Evolutionary conservation across 2,888 invertebrate genomes (phyloP).

Genomic region (Thecophora atra): DNA sequence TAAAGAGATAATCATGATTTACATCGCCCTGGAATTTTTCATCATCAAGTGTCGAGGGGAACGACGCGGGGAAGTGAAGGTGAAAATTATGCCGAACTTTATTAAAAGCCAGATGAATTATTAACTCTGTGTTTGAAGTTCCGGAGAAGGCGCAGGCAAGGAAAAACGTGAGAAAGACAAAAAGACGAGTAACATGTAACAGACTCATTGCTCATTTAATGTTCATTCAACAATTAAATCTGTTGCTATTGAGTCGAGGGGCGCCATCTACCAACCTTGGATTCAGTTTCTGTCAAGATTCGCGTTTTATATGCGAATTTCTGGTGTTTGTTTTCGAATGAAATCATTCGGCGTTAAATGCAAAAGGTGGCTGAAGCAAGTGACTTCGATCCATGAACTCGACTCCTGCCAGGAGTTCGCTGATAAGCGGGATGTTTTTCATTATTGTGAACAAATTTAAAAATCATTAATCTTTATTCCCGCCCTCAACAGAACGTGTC

Average conservation of each 20-base stretch:
- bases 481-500: background rate
- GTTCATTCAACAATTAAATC: slow-evolving; percentile 16
- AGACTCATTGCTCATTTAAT: background rate
- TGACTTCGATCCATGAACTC: background rate
- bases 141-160: background rate
- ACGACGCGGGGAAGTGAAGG: background rate
- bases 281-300: background rate
- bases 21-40: slow-evolving; percentile 54
- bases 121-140: slow-evolving; percentile 38
- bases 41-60: slow-evolving; percentile 40
- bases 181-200: background rate
- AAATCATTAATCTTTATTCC: slow-evolving; percentile 44
- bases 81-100: slow-evolving; percentile 39
- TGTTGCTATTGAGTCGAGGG: background rate
- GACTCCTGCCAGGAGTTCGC: too few relatives aligned
- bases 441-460: slow-evolving; percentile 33
- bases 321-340: background rate
- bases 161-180: background rate
- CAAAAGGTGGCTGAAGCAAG: background rate
- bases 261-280: background rate
- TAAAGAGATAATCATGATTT: slow-evolving; percentile 64
- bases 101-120: slow-evolving; percentile 43
- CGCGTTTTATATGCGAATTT: background rate
- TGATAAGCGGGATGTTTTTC: slow-evolving; percentile 7
- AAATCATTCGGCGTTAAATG: background rate